A percentile compares a stretch with the other conserved stretches of the same genome.
phyloP scores from a whole-genome alignment of 2,113 vertebrate species.

The Acrocephalus kingi region DNA sequence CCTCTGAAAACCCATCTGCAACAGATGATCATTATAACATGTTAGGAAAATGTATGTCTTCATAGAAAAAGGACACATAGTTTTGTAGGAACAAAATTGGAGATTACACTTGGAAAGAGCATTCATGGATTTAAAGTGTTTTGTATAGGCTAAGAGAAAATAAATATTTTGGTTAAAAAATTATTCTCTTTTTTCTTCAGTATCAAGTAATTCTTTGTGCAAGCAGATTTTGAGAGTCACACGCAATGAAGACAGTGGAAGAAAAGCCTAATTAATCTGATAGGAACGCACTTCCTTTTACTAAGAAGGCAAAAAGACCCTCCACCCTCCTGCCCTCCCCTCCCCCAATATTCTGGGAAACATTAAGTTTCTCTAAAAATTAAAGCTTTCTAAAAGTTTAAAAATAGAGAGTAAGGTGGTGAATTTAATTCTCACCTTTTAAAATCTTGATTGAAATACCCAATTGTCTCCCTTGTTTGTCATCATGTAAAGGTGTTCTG shows the following conservation, averaged over 20 bases:
- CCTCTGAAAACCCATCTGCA: neutral
- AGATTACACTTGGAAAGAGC: neutral
- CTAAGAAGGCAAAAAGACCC: neutral
- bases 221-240: neutral
- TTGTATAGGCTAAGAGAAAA: neutral
- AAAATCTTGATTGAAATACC: neutral
- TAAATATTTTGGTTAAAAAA: neutral
- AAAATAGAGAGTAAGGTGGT: neutral
- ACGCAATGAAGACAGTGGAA: neutral
- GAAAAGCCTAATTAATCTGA: neutral
- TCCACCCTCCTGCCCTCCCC: accelerated
- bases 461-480: neutral
- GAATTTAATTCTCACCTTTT: neutral
- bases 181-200: neutral
- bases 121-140: neutral
- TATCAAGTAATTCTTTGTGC: neutral
- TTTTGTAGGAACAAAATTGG: neutral
- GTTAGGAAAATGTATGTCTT: neutral
- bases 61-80: neutral
- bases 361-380: neutral
- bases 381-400: neutral
- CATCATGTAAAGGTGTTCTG: neutral
- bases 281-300: neutral
- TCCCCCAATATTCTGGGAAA: neutral
- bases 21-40: neutral